Percentiles rank a stretch among this genome's conserved stretches.
Conservation (phyloP, 2,797 vertebrate genomes). For the Tokudaia muenninki region DNA sequence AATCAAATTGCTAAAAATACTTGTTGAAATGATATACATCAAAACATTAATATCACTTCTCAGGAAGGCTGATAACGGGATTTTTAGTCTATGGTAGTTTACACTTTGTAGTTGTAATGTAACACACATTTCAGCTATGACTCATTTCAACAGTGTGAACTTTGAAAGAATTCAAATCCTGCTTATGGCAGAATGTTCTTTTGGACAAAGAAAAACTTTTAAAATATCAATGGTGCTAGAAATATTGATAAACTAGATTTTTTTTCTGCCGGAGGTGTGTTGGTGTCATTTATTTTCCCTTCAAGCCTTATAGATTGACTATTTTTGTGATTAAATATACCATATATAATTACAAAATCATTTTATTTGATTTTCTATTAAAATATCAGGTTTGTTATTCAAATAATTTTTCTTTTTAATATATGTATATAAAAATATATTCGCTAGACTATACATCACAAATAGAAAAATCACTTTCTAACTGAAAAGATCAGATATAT, state of each 20-base stretch:
- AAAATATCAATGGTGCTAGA: neutral
- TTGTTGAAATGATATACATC: neutral
- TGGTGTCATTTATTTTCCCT: neutral
- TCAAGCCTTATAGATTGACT: neutral
- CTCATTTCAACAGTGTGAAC: neutral
- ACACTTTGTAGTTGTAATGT: neutral
- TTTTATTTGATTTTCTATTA: neutral
- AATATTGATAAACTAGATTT: neutral
- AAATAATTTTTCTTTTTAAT: constrained; percentile 31
- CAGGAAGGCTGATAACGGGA: neutral
- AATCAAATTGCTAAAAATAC: neutral
- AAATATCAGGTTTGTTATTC: neutral
- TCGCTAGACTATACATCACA: neutral
- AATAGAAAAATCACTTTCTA: neutral
- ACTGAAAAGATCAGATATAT: neutral
- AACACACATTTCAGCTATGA: neutral
- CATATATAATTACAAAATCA: neutral
- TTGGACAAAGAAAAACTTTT: neutral
- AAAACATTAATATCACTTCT: neutral
- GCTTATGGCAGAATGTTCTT: neutral
- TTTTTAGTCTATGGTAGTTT: neutral
- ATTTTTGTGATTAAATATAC: neutral
- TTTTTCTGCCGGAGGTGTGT: neutral
- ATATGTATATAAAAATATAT: neutral
- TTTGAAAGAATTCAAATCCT: neutral